These are phyloP conservation scores for Drosophila serrata DNA, from an alignment of 1,140 invertebrate genomes.

Conservation along the genomic window DNA sequence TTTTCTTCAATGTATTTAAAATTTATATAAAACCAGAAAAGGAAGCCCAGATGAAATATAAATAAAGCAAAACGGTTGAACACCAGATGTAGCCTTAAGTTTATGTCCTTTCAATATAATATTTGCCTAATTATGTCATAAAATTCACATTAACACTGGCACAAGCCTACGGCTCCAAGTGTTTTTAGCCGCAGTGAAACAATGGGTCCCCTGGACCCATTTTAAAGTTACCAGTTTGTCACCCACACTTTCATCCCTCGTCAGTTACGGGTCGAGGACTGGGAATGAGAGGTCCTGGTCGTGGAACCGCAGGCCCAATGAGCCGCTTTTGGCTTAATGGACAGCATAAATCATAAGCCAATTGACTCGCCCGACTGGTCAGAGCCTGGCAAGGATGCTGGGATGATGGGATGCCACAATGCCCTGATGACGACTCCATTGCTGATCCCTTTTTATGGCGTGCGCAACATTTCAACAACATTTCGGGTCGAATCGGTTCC, in stretches of 20 bases:
- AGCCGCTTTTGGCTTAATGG: conserved; percentile 67
- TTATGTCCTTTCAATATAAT: conserved; percentile 23
- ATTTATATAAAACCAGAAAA: neutral
- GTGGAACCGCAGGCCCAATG: conserved; percentile 47
- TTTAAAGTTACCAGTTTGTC: conserved; percentile 27
- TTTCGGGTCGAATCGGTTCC: conserved; percentile 13
- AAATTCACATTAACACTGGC: conserved; percentile 25
- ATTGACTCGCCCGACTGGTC: conserved; percentile 64
- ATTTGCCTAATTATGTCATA: conserved; percentile 33
- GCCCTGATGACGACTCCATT: conserved; percentile 54
- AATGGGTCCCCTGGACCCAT: conserved; percentile 19
- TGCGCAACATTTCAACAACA: conserved; percentile 67
- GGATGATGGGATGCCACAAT: neutral
- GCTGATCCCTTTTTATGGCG: conserved; percentile 77
- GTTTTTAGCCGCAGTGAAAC: conserved; percentile 2
- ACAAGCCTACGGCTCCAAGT: conserved; percentile 2
- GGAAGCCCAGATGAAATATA: neutral
- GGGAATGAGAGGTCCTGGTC: neutral
- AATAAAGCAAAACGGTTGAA: neutral
- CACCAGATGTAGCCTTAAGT: conserved; percentile 14
- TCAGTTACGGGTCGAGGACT: conserved; percentile 15
- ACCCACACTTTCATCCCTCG: conserved; percentile 13
- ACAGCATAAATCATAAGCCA: conserved; percentile 79
- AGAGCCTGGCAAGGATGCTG: conserved; percentile 6
- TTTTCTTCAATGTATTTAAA: neutral